Evolutionary conservation across 2,888 invertebrate species (phyloP), one percentile per base, ranked within the genome.

Genomic region (Mylabris sibirica): DNA sequence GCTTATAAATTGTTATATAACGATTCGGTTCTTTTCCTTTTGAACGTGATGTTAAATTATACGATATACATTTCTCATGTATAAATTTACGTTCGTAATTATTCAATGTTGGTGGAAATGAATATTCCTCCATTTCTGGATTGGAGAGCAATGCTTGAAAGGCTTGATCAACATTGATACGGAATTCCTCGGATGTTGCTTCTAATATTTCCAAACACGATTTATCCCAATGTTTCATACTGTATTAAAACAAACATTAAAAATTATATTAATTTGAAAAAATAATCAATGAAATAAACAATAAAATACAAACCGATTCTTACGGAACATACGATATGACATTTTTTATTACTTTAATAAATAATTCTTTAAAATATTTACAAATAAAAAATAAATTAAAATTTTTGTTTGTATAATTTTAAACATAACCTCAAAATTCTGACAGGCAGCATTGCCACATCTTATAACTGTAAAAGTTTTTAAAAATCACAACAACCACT

Each of bases 41-140:
- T 78, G 94, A 95, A 85, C 92, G 93, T 2, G 94, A 93, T 79
- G 92, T 91, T 35, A 95, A 84, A 6, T 93, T 93, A 73, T 91
- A 84, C 72, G 89, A 87, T 60, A 87, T 87, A 57, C 92, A 92
- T 34, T 91, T 87, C 73, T 90, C 87, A 82, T 95, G 95, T 70
- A 96, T 89, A 80, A 93, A 95, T 12, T 92, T 93, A 74, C 96
- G 87, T 83, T 96, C 93, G 73, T 90, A 89, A 11, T 92, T 91
- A 12, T 91, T 92, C 69, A 95, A 86, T 59, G 92, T 92, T 3
- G 92, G 89, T 3, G 94, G 92, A 88, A 83, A 83, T 41, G 79
- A 77, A 65, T 78, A 77, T 69, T 81, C 79, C 12, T 66, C 75
- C 41, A 70, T 53, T 30, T 76, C 76, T 12, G 77, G 76, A 74